Percentiles rank a stretch among this genome's conserved stretches.
These are phyloP conservation scores for Cichladusa arquata DNA, from an alignment of 2,113 vertebrate species.

Conservation along the genomic window DNA sequence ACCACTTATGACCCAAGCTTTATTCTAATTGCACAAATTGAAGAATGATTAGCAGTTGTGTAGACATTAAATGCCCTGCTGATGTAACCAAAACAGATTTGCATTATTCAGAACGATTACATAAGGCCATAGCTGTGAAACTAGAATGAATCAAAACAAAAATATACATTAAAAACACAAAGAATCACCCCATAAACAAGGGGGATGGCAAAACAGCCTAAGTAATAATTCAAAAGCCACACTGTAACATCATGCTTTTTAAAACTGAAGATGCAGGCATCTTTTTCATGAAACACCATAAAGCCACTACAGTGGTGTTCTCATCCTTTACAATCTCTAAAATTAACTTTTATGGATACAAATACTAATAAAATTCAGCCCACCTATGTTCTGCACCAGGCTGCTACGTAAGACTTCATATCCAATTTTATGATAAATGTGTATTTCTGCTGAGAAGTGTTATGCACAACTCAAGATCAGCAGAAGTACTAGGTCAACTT, in stretches of 20 bases:
- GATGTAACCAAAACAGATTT: conserved; percentile 25
- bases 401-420: background rate
- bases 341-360: background rate
- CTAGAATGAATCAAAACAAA: conserved; percentile 31
- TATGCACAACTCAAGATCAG: background rate
- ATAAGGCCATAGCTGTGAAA: conserved; percentile 15
- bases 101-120: conserved; percentile 22
- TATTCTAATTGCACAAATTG: conserved; percentile 39
- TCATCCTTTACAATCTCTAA: background rate
- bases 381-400: background rate
- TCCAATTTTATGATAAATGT: background rate
- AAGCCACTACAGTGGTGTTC: background rate
- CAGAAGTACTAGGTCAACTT: background rate
- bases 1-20: conserved; percentile 5
- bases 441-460: background rate
- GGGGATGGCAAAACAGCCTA: background rate
- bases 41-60: conserved; percentile 43
- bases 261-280: background rate
- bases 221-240: conserved; percentile 7
- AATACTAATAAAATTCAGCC: background rate
- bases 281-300: background rate
- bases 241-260: background rate
- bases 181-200: background rate
- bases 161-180: conserved; percentile 7
- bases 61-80: conserved; percentile 16